Base-by-base conservation (phyloP, 2,888 invertebrate genomes). In the Crematogaster levior region DNA sequence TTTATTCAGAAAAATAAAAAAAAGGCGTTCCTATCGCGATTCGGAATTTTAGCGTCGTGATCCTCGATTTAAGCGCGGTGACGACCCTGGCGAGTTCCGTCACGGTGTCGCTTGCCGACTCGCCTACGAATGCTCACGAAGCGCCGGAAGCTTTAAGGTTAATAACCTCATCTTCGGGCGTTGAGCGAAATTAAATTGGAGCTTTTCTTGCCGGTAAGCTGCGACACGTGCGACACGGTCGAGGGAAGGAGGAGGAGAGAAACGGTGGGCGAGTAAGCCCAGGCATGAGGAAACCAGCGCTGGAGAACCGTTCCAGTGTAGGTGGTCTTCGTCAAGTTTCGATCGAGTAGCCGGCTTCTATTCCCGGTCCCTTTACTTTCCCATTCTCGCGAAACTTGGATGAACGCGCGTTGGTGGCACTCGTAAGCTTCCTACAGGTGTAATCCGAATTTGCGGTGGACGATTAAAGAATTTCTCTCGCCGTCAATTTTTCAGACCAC, bases 121-220 rank as follows among this genome's bases (percentile, higher is more conserved):
- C 85, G 83, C 84, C 79, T 86, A 83, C 84, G 84, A 86, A 86
- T 86, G 84, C 72, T 82, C 73, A 81, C 86, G 79, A 85, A 85
- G 70, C 74, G 82, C 56, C 80, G 61, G 61, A 65, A 65, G 84
- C 58, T 85, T 82, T 86, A 84, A 81, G 86, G 86, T 86, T 86
- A 84, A 86, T 86, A 86, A 82, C 82, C 84, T 86, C 82, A 80
- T 84, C 86, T 86, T 75, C 51, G 75, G 48, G 82, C 82, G 81
- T 86, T 86, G 82, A 84, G 83, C 85, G 86, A 82, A 86, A 86
- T 86, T 86, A 86, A 86, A 86, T 86, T 86, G 80, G 68, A 84
- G 86, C 86, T 85, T 86, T 83, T 86, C 81, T 86, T 79, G 84
- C 79, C 61, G 82, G 80, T 83, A 82, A 82, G 80, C 72, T 80